These are phyloP conservation scores for Atta cephalotes DNA, from an alignment of 1,140 invertebrate species.

Conservation along the genomic window DNA sequence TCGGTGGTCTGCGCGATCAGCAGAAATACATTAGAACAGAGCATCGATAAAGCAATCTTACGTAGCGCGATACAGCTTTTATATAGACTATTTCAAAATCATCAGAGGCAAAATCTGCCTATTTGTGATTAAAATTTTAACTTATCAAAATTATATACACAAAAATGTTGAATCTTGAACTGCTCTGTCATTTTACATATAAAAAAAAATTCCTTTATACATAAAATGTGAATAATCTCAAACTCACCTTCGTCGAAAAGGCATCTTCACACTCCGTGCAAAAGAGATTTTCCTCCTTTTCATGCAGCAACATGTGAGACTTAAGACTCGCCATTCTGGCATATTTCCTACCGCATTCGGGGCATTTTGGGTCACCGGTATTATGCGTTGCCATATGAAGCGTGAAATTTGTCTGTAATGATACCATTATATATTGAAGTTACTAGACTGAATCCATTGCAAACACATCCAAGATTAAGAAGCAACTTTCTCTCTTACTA, in stretches of 20 bases:
- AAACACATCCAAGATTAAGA: neutral
- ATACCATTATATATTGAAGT: constrained; percentile 64
- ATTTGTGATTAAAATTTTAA: neutral
- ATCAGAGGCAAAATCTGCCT: neutral
- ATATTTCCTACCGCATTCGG: constrained; percentile 89
- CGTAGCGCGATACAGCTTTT: neutral
- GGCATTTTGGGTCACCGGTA: constrained; percentile 87
- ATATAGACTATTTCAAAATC: neutral
- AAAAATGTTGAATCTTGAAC: neutral
- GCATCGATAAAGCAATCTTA: constrained; percentile 35
- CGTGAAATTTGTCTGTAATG: constrained; percentile 86
- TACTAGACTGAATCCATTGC: constrained; percentile 64
- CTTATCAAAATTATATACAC: constrained; percentile 1
- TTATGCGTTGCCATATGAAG: constrained; percentile 89
- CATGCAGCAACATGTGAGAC: constrained; percentile 90
- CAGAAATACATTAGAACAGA: neutral
- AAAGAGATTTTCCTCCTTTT: constrained; percentile 90
- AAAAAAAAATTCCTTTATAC: neutral
- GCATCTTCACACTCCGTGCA: constrained; percentile 91
- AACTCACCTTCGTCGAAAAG: constrained; percentile 88
- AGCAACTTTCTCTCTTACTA: constrained; percentile 11
- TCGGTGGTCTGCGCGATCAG: neutral
- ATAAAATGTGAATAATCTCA: constrained; percentile 29
- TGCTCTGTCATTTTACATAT: neutral
- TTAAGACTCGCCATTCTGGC: constrained; percentile 90